Evolutionary conservation across 2,113 vertebrate species (phyloP).

Genomic region (Cebus imitator): DNA sequence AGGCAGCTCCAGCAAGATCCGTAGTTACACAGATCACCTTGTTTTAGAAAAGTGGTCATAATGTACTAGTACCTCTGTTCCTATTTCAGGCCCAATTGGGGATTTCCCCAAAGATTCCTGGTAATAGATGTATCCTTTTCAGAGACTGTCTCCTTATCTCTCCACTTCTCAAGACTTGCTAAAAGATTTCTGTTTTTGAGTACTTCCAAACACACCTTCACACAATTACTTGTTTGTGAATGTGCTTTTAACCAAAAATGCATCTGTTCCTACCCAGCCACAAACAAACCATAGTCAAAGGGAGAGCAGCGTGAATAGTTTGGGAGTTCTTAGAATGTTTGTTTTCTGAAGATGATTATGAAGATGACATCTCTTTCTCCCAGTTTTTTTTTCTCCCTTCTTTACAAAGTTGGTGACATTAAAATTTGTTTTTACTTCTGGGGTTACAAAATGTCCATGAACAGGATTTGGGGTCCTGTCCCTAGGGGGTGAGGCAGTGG

Average conservation of each 20-base stretch:
- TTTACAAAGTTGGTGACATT: background rate
- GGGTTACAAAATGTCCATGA: background rate
- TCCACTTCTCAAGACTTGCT: background rate
- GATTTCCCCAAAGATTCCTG: background rate
- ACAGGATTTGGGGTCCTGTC: background rate
- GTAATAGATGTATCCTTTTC: background rate
- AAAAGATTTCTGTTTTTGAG: background rate
- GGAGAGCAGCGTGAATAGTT: background rate
- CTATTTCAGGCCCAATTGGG: background rate
- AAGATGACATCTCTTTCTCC: background rate
- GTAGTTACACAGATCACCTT: background rate
- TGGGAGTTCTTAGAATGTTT: background rate
- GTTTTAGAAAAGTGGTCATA: background rate
- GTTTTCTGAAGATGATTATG: background rate
- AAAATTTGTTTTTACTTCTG: constrained; percentile 14
- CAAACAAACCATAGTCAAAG: background rate
- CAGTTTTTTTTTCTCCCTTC: background rate
- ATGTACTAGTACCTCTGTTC: background rate
- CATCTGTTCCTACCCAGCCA: background rate
- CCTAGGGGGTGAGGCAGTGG: background rate
- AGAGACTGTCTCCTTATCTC: background rate
- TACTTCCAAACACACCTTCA: background rate
- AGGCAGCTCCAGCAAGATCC: background rate
- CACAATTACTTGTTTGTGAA: background rate
- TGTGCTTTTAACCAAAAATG: background rate